Evolutionary conservation across 1,140 invertebrate genomes (phyloP).

Genomic region (Philopotamus ludificatus): DNA sequence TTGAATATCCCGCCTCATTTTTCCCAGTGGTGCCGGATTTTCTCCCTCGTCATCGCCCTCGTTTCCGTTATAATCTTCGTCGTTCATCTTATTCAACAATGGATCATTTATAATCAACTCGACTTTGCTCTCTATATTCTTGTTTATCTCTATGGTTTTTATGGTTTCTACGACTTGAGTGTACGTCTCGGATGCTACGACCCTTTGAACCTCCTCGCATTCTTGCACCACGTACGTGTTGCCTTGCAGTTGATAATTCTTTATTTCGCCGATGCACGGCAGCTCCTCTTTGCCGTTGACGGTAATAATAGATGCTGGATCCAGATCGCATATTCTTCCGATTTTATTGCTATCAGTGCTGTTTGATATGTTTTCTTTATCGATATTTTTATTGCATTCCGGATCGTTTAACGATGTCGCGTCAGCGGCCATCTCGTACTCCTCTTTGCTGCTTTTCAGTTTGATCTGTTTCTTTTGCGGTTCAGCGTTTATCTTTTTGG

Average conservation of each 20-base stretch:
- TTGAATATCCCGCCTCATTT: constrained; percentile 44
- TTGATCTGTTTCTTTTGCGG: constrained; percentile 41
- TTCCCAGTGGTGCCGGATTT: constrained; percentile 24
- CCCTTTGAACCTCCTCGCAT: constrained; percentile 30
- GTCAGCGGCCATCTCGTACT: constrained; percentile 62
- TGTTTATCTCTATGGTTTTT: constrained; percentile 38
- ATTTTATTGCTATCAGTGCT: constrained; percentile 44
- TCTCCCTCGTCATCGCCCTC: constrained; percentile 42
- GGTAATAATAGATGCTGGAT: constrained; percentile 54
- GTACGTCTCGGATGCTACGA: constrained; percentile 34
- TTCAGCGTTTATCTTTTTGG: constrained; percentile 18
- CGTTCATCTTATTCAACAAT: constrained; percentile 6
- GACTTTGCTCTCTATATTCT: constrained; percentile 32
- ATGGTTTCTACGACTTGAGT: constrained; percentile 27
- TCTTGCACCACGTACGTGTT: constrained; percentile 36
- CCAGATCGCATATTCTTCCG: constrained; percentile 48
- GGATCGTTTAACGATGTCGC: constrained; percentile 53
- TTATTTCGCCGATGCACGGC: constrained; percentile 52
- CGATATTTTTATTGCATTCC: constrained; percentile 30
- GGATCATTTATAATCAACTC: too few species aligned
- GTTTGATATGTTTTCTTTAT: constrained; percentile 19
- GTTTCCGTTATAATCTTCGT: constrained; percentile 39
- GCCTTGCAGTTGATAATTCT: constrained; percentile 43
- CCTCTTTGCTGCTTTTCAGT: constrained; percentile 45
- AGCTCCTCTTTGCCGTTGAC: constrained; percentile 71